These are phyloP conservation scores for Actinia equina DNA, from an alignment of 64 coral and sea anemone genomes.

Conservation along the genomic window DNA sequence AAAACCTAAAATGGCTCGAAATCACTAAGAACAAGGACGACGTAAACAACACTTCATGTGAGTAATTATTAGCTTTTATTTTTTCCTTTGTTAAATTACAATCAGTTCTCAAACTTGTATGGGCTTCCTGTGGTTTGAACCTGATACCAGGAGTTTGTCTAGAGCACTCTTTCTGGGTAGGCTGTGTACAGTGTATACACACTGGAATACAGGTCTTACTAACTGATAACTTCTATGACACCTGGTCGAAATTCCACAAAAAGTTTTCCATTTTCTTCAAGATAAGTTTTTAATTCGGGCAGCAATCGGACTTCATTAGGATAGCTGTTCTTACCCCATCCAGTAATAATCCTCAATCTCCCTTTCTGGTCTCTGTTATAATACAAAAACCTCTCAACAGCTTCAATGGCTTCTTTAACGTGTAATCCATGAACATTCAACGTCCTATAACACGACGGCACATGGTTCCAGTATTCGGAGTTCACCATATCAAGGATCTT, in stretches of 20 bases:
- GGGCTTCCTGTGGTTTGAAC: too few relatives aligned
- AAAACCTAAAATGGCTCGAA: too few relatives aligned
- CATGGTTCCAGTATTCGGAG: not conserved
- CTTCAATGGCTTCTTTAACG: slow-evolving; percentile 9
- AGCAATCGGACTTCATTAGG: not conserved
- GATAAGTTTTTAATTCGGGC: slow-evolving; percentile 1
- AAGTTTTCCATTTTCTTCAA: not conserved
- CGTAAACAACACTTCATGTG: too few relatives aligned
- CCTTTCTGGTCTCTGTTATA: not conserved
- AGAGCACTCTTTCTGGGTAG: too few relatives aligned
- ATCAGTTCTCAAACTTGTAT: too few relatives aligned
- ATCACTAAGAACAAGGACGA: too few relatives aligned
- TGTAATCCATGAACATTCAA: slow-evolving; percentile 25
- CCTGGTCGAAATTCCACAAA: slow-evolving; percentile 8
- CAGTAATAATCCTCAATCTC: slow-evolving; percentile 1
- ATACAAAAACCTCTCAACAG: slow-evolving; percentile 2
- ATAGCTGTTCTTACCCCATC: slow-evolving; percentile 24
- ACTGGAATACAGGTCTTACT: not conserved
- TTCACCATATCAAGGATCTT: not conserved
- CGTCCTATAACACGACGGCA: not conserved
- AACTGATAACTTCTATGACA: slow-evolving; percentile 16
- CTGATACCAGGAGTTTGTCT: too few relatives aligned
- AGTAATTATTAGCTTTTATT: too few relatives aligned
- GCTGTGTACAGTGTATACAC: too few relatives aligned
- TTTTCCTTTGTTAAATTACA: too few relatives aligned